These are phyloP conservation scores for Dendrocopos noguchii DNA, from an alignment of 2,113 vertebrate species.

Conservation along the genomic window DNA sequence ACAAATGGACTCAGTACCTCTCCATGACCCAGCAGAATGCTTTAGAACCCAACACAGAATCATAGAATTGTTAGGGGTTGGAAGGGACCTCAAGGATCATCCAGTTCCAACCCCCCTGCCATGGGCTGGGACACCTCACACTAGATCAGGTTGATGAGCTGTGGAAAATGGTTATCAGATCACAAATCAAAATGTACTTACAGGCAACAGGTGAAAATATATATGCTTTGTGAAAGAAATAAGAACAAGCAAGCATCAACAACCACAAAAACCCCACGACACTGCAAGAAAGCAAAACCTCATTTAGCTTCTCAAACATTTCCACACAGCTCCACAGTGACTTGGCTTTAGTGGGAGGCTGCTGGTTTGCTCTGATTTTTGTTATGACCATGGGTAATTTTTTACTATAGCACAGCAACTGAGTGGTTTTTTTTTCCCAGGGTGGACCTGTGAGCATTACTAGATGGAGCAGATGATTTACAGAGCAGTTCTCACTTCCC, in stretches of 20 bases:
- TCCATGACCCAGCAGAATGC: neutral
- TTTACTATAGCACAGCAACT: neutral
- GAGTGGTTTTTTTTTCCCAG: neutral
- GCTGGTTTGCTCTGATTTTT: neutral
- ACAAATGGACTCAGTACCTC: neutral
- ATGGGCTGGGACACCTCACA: no score
- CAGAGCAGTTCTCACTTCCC: neutral
- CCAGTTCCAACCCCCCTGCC: no score
- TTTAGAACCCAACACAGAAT: neutral
- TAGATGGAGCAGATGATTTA: neutral
- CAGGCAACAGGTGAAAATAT: slow-evolving; percentile 1
- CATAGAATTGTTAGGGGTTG: no score
- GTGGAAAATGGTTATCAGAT: neutral
- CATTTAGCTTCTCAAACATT: neutral
- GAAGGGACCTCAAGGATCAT: no score
- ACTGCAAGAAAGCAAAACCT: slow-evolving; percentile 16
- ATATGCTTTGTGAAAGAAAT: neutral
- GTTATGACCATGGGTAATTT: neutral
- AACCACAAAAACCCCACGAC: neutral
- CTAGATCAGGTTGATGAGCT: neutral
- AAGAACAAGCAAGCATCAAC: neutral
- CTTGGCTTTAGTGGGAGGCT: neutral
- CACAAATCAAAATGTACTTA: slow-evolving; percentile 11
- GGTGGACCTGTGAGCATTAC: neutral
- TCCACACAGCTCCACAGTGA: neutral